Conservation (phyloP, 2,888 invertebrate genomes). For the Furcula furcula region DNA sequence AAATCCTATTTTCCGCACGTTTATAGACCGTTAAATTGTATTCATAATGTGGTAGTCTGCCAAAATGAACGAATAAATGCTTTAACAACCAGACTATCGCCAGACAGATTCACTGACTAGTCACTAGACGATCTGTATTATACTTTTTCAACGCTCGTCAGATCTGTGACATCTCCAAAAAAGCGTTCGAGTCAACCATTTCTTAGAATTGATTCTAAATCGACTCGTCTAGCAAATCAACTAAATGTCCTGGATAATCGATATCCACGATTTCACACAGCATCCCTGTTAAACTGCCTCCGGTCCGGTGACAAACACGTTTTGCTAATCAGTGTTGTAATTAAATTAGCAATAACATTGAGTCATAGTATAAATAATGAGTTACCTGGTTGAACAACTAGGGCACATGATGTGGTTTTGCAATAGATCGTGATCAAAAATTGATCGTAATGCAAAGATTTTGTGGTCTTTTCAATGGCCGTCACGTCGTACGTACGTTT, state of each 20-base stretch:
- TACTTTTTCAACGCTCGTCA: neutral
- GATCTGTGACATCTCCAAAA: neutral
- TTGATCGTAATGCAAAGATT: neutral
- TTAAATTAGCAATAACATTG: slow-evolving; percentile 11
- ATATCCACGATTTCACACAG: slow-evolving; percentile 15
- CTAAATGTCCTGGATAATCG: too few species aligned
- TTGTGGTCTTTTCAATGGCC: neutral
- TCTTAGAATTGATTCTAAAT: neutral
- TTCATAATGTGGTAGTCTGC: too few species aligned
- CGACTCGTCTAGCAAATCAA: too few species aligned
- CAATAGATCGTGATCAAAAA: slow-evolving; percentile 13
- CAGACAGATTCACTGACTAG: neutral
- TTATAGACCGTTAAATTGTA: too few species aligned
- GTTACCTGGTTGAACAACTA: slow-evolving; percentile 29
- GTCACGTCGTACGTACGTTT: neutral
- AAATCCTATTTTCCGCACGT: too few species aligned
- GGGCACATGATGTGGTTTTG: slow-evolving; percentile 18
- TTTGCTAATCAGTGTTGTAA: slow-evolving; percentile 14
- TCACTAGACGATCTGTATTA: neutral
- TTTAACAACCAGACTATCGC: neutral
- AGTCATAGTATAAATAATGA: slow-evolving; percentile 16
- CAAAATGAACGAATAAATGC: too few species aligned
- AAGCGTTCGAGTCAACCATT: neutral
- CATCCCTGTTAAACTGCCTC: slow-evolving; percentile 4
- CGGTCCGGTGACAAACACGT: slow-evolving; percentile 13